phyloP scores from a whole-genome alignment of 2,888 invertebrate genomes.

The Aphodius sticticus region DNA sequence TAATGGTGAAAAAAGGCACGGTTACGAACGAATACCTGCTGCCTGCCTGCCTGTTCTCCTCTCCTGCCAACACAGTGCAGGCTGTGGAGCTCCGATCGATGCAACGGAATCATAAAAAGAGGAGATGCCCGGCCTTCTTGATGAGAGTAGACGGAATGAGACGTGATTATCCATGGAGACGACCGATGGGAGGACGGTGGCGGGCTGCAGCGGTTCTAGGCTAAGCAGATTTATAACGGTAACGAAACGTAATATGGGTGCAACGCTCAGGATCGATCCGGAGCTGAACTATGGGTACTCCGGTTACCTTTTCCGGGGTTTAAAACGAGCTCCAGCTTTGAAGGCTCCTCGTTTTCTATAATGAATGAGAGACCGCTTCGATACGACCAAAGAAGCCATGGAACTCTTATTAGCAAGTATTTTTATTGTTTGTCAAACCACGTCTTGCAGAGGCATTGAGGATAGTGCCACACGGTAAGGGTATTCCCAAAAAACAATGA shows the following conservation, averaged over 20 bases:
- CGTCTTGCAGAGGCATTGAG: not conserved
- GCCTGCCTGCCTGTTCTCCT: not conserved
- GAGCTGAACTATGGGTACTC: not conserved
- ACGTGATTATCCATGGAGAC: not conserved
- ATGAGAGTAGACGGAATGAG: constrained; percentile 4
- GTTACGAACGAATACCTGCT: constrained; percentile 4
- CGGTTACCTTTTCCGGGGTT: constrained; percentile 4
- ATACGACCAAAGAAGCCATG: not conserved
- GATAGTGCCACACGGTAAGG: not conserved
- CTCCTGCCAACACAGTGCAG: not conserved
- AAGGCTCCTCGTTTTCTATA: constrained; percentile 4
- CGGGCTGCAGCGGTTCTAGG: not conserved
- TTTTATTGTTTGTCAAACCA: not conserved
- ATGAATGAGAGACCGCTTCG: not conserved
- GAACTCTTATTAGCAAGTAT: not conserved
- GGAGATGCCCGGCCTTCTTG: not conserved
- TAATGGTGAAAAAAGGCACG: constrained; percentile 4
- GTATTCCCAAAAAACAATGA: not conserved
- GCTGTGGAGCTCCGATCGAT: not conserved
- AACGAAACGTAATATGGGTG: constrained; percentile 4
- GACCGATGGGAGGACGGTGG: not conserved
- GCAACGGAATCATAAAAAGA: not conserved
- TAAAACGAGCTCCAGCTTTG: not conserved
- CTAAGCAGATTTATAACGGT: constrained; percentile 4
- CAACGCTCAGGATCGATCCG: not conserved